Percentiles rank a stretch among this genome's conserved stretches.
Conservation (phyloP, 2,888 invertebrate species). For the Mayetiola destructor region DNA sequence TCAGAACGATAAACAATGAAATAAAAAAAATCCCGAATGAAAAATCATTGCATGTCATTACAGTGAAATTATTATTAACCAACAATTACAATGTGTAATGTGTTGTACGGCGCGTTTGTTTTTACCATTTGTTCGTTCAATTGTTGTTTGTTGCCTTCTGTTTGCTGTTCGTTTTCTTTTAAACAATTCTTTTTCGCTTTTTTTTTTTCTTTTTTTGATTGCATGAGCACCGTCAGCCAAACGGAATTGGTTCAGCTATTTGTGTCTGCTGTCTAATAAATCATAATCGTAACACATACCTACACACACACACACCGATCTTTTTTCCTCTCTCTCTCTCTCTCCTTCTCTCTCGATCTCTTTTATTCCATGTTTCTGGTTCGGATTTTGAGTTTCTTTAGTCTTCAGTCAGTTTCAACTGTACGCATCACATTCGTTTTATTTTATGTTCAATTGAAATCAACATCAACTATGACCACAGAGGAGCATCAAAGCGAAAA, state of each 20-base stretch:
- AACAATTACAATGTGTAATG: conserved; percentile 11
- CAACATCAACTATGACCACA: not conserved
- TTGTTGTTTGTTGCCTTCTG: too few relatives aligned
- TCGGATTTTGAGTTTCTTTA: not conserved
- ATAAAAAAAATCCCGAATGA: too few relatives aligned
- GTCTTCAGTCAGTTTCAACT: not conserved
- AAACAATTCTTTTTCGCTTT: not conserved
- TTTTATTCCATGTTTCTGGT: not conserved
- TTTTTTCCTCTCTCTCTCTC: too few relatives aligned
- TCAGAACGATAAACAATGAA: too few relatives aligned
- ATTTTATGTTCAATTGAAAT: not conserved
- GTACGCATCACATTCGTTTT: too few relatives aligned
- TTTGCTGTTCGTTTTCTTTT: too few relatives aligned
- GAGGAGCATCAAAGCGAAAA: conserved; percentile 10
- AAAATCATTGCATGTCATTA: conserved; percentile 10
- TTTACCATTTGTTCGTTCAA: too few relatives aligned
- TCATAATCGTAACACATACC: conserved; percentile 1
- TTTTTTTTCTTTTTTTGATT: not conserved
- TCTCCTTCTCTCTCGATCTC: too few relatives aligned
- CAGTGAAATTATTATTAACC: conserved; percentile 6
- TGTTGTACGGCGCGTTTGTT: conserved; percentile 10
- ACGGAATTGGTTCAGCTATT: not conserved
- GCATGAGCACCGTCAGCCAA: not conserved
- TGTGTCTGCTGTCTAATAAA: not conserved
- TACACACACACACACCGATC: too few relatives aligned